Conservation (phyloP, 2,888 invertebrate genomes). For the Caenorhabditis drosophilae region DNA sequence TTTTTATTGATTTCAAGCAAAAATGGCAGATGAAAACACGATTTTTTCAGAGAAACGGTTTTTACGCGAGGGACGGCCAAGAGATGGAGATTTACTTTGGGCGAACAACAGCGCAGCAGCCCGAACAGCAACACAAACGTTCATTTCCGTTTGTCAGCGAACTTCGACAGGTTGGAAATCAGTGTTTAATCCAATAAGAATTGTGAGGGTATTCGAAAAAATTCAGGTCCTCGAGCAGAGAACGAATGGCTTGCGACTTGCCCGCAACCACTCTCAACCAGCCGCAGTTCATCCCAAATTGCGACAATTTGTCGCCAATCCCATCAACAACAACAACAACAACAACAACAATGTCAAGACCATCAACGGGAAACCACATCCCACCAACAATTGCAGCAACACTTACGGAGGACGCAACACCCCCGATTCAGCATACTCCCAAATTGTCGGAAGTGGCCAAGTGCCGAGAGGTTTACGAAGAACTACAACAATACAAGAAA, state of each 20-base stretch:
- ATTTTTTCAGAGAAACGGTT: conserved; percentile 28
- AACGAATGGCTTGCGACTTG: conserved; percentile 40
- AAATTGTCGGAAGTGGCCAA: not conserved
- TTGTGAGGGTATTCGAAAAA: not conserved
- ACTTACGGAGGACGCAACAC: not conserved
- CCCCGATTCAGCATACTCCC: not conserved
- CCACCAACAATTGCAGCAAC: too few relatives aligned
- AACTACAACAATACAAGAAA: not conserved
- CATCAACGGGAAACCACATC: too few relatives aligned
- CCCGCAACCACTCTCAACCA: conserved; percentile 52
- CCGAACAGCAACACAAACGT: conserved; percentile 26
- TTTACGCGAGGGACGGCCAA: conserved; percentile 41
- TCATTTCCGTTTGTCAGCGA: conserved; percentile 47
- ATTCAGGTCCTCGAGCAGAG: conserved; percentile 47
- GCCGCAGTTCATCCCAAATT: conserved; percentile 41
- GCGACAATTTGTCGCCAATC: conserved; percentile 21
- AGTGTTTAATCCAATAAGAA: not conserved
- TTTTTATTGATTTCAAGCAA: not conserved
- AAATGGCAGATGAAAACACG: not conserved
- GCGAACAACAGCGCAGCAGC: conserved; percentile 28
- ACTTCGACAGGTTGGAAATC: conserved; percentile 32
- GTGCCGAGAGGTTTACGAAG: not conserved
- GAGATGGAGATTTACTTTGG: conserved; percentile 49
- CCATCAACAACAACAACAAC: conserved; percentile 12
- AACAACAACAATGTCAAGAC: conserved; percentile 8